A percentile compares a stretch with the other conserved stretches of the same genome.
These are phyloP conservation scores for Perognathus longimembris DNA, from an alignment of 2,113 vertebrate species.

Conservation along the genomic window DNA sequence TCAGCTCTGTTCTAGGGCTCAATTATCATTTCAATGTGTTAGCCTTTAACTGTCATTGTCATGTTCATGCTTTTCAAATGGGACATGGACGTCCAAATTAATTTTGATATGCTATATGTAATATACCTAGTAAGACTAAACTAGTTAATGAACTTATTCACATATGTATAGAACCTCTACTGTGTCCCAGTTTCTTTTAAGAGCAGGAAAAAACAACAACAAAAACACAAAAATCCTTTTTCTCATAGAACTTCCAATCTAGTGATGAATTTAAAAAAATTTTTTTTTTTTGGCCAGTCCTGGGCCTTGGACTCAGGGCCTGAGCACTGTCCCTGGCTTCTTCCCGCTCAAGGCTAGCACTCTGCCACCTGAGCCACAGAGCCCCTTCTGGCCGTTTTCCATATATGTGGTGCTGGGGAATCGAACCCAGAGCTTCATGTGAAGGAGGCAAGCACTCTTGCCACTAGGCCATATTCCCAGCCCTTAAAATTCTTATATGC, in stretches of 20 bases:
- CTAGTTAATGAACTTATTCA: not conserved
- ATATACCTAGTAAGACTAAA: conserved; percentile 31
- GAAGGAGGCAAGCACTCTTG: too few relatives aligned
- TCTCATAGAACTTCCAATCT: not conserved
- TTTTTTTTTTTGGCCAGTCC: too few relatives aligned
- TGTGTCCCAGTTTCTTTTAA: not conserved
- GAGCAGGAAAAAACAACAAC: not conserved
- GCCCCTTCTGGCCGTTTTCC: too few relatives aligned
- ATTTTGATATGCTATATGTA: not conserved
- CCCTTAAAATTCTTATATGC: not conserved
- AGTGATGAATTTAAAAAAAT: not conserved
- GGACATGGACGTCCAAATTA: not conserved
- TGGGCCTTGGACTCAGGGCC: too few relatives aligned
- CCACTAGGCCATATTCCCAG: too few relatives aligned
- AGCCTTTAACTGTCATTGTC: not conserved
- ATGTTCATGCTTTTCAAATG: not conserved
- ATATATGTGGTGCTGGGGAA: too few relatives aligned
- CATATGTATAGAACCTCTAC: not conserved
- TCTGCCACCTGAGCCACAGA: too few relatives aligned
- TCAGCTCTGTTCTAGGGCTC: not conserved
- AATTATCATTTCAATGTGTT: not conserved
- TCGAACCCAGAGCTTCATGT: too few relatives aligned
- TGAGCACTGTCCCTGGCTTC: too few relatives aligned
- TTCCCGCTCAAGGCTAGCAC: too few relatives aligned
- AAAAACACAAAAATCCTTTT: not conserved